Evolutionary conservation across 2,113 vertebrate genomes (phyloP).

Genomic region (Piprites chloris): DNA sequence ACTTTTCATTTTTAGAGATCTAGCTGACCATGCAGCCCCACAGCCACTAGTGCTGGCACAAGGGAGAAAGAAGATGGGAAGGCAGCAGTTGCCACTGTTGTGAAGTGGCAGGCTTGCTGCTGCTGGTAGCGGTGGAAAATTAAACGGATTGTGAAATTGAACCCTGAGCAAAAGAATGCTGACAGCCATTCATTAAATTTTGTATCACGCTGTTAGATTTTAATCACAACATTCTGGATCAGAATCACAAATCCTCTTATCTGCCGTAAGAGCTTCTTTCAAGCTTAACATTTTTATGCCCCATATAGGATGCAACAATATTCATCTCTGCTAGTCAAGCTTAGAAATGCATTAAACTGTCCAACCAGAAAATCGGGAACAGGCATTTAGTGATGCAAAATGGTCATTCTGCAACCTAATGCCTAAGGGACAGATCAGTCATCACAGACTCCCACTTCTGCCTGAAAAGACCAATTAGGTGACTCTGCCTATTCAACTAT

Average conservation of each 20-base stretch:
- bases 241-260: constrained; percentile 59
- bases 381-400: constrained; percentile 68
- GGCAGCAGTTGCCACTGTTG: neutral
- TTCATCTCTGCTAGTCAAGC: constrained; percentile 57
- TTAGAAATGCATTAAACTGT: constrained; percentile 66
- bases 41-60: neutral
- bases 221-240: constrained; percentile 46
- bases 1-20: constrained; percentile 24
- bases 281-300: constrained; percentile 55
- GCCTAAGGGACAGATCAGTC: constrained; percentile 63
- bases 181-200: constrained; percentile 18
- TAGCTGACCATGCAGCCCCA: constrained; percentile 31
- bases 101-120: neutral
- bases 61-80: constrained; percentile 1
- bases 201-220: constrained; percentile 52
- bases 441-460: constrained; percentile 58
- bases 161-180: neutral
- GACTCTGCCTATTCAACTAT: constrained; percentile 61
- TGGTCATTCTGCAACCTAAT: constrained; percentile 61
- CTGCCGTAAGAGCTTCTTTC: constrained; percentile 19
- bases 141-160: constrained; percentile 17
- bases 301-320: constrained; percentile 53
- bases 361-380: constrained; percentile 66
- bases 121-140: neutral
- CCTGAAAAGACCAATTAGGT: constrained; percentile 66